phyloP scores from a whole-genome alignment of 1,140 invertebrate genomes.

The Drosophila ohnishii region DNA sequence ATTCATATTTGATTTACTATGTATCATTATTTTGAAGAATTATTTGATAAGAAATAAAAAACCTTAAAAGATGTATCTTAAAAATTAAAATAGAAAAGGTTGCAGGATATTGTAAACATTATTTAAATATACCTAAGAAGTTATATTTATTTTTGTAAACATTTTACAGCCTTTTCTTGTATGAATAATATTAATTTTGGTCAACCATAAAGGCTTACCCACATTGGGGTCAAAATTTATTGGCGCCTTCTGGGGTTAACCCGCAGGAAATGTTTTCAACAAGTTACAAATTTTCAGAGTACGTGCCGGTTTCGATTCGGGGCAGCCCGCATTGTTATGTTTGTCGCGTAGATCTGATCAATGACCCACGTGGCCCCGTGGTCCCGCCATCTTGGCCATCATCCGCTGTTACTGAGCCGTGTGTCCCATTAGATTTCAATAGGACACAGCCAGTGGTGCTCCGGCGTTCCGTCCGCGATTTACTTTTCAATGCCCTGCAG shows the following conservation, averaged over 20 bases:
- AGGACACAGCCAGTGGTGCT: slow-evolving; percentile 26
- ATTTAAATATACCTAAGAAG: neutral
- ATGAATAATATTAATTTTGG: neutral
- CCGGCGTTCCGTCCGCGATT: slow-evolving; percentile 16
- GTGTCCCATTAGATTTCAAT: slow-evolving; percentile 73
- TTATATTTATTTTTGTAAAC: neutral
- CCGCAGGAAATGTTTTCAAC: slow-evolving; percentile 58
- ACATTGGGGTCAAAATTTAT: neutral
- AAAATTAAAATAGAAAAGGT: neutral
- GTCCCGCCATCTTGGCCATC: slow-evolving; percentile 13
- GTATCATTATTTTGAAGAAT: neutral
- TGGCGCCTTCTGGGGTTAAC: slow-evolving; percentile 26
- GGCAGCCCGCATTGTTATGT: slow-evolving; percentile 65
- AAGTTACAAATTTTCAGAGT: slow-evolving; percentile 73
- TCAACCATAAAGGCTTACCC: neutral
- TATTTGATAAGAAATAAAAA: neutral
- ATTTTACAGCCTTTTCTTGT: neutral
- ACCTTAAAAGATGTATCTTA: neutral
- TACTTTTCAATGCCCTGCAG: slow-evolving; percentile 47
- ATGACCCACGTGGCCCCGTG: slow-evolving; percentile 67
- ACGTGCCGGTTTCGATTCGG: slow-evolving; percentile 54
- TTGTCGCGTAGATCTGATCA: slow-evolving; percentile 81
- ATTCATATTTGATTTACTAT: neutral
- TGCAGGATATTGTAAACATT: no score
- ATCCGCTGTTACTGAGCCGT: slow-evolving; percentile 48